Conservation (phyloP, 2,797 vertebrate species). For the Triplophysa yarkandensis region DNA sequence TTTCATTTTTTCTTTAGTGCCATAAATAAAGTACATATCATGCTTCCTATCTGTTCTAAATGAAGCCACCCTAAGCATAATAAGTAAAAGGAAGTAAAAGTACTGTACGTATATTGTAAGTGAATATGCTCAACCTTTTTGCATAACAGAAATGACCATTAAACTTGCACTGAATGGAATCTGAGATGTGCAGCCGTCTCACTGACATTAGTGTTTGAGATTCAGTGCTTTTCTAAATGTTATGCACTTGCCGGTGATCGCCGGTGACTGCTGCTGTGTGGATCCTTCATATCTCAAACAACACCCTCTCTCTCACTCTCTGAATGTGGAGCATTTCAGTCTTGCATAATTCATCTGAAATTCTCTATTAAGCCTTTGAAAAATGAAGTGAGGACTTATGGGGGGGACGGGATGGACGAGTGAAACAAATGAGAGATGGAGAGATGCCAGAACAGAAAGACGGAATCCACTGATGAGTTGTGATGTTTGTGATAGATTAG, state of each 20-base stretch:
- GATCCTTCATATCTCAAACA: not conserved
- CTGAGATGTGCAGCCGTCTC: not conserved
- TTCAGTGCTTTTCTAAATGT: not conserved
- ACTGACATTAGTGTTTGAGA: not conserved
- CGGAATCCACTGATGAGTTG: conserved; percentile 13
- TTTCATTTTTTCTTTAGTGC: too few relatives aligned
- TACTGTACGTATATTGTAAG: not conserved
- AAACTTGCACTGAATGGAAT: not conserved
- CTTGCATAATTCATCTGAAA: not conserved
- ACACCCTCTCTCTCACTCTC: not conserved
- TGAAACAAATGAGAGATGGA: conserved; percentile 12
- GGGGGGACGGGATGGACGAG: not conserved
- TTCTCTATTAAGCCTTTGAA: conserved; percentile 1
- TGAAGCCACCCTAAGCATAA: too few relatives aligned
- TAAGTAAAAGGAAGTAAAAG: not conserved
- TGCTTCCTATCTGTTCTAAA: not conserved
- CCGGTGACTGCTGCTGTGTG: not conserved
- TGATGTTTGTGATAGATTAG: conserved; percentile 44
- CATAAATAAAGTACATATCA: too few relatives aligned
- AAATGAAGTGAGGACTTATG: not conserved
- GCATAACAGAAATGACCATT: not conserved
- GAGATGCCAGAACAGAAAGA: conserved; percentile 7
- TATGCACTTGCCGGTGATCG: not conserved
- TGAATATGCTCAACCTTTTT: not conserved
- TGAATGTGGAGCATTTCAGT: not conserved